Conservation (phyloP, 2,113 vertebrate species). For the Chroicocephalus ridibundus region DNA sequence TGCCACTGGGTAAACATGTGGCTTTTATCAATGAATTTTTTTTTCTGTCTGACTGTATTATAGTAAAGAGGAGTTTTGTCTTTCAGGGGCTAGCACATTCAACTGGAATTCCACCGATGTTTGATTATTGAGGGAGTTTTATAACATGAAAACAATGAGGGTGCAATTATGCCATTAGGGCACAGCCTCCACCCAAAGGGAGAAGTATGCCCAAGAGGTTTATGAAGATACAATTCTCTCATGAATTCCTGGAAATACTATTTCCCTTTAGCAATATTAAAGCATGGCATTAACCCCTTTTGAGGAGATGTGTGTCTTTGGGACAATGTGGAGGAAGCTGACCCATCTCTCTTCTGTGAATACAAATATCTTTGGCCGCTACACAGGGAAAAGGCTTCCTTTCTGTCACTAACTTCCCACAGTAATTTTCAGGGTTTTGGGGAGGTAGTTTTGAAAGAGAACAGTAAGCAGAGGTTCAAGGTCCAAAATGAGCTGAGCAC, state of each 20-base stretch:
- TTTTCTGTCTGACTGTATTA: background rate
- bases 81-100: background rate
- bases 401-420: background rate
- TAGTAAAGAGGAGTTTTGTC: background rate
- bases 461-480: background rate
- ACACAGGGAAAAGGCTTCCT: background rate
- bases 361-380: background rate
- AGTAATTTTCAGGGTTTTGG: background rate
- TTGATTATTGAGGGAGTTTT: background rate
- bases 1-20: background rate
- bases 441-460: background rate
- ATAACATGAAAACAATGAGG: background rate
- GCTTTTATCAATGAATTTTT: conserved; percentile 20
- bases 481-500: background rate
- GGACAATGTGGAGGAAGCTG: background rate
- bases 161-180: background rate
- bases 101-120: background rate
- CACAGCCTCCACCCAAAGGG: background rate
- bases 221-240: background rate
- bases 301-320: background rate
- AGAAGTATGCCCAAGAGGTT: background rate
- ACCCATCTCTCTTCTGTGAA: background rate
- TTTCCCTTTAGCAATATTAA: background rate
- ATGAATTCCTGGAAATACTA: background rate
- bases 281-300: background rate